A percentile compares a stretch with the other conserved stretches of the same genome.
Conservation (phyloP, 2,888 invertebrate genomes). For the Byasa hedistus region DNA sequence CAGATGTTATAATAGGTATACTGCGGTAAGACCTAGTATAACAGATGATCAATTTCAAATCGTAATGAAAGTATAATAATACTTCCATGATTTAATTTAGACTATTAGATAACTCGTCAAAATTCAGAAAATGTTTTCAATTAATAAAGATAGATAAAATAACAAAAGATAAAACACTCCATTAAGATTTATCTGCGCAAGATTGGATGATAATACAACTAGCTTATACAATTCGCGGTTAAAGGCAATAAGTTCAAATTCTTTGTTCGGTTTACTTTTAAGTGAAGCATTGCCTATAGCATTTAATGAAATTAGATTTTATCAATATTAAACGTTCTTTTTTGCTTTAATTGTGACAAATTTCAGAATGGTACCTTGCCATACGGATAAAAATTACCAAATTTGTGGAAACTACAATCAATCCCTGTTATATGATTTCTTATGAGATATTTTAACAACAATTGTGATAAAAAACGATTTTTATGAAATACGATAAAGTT, state of each 20-base stretch:
- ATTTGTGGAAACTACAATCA: neutral
- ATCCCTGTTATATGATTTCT: neutral
- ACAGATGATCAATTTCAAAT: no score
- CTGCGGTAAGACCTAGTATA: no score
- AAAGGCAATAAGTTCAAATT: constrained; percentile 27
- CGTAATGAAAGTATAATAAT: neutral
- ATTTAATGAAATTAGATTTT: constrained; percentile 7
- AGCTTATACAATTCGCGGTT: constrained; percentile 23
- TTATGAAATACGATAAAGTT: no score
- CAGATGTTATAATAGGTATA: no score
- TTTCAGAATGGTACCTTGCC: neutral
- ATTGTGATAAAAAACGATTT: neutral
- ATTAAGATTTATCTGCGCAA: constrained; percentile 29
- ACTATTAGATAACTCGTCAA: constrained; percentile 22
- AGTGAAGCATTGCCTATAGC: constrained; percentile 13
- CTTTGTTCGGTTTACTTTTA: constrained; percentile 22
- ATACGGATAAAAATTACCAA: neutral
- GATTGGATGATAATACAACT: constrained; percentile 27
- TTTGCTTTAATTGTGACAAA: neutral
- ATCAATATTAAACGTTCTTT: constrained; percentile 6
- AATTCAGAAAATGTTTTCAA: constrained; percentile 23
- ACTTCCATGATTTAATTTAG: constrained; percentile 1
- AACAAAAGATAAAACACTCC: constrained; percentile 30
- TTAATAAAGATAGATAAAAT: constrained; percentile 27
- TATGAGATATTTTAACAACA: neutral